A percentile compares a stretch with the other conserved stretches of the same genome.
Evolutionary conservation across 1,140 invertebrate species (phyloP).

Genomic region (Zaprionus kolodkinae): DNA sequence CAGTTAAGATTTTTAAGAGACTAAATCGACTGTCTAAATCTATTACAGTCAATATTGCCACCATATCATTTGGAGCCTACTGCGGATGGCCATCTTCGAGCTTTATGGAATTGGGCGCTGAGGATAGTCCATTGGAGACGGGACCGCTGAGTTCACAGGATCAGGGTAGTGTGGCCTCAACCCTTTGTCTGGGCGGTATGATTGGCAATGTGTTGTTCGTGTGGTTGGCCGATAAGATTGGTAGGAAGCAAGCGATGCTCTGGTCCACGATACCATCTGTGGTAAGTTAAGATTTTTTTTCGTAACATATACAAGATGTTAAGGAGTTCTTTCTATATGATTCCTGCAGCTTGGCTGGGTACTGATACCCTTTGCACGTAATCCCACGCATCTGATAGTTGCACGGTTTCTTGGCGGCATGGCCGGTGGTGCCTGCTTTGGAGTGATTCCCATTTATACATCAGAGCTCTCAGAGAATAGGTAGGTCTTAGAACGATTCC

Average conservation of each 20-base stretch:
- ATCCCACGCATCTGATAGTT: constrained; percentile 73
- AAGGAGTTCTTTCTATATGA: neutral
- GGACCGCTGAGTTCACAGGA: constrained; percentile 77
- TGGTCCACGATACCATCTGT: constrained; percentile 66
- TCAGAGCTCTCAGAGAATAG: constrained; percentile 84
- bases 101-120: constrained; percentile 84
- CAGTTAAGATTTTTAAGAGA: neutral
- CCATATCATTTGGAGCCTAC: constrained; percentile 70
- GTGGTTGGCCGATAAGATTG: constrained; percentile 85
- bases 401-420: constrained; percentile 84
- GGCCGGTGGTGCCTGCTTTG: constrained; percentile 83
- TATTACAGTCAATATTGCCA: constrained; percentile 56
- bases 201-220: constrained; percentile 85
- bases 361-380: constrained; percentile 81
- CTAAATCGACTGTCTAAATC: neutral
- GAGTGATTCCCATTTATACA: constrained; percentile 84
- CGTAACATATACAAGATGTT: neutral
- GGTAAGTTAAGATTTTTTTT: constrained; percentile 40
- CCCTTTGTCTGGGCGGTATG: constrained; percentile 85
- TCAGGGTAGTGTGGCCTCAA: constrained; percentile 86
- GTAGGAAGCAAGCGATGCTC: constrained; percentile 62
- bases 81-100: constrained; percentile 85
- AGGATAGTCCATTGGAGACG: constrained; percentile 65
- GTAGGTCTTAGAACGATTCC: constrained; percentile 28
- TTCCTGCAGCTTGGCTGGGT: constrained; percentile 71